phyloP scores from a whole-genome alignment of 1,140 invertebrate genomes.

The Dreissena rostriformis region DNA sequence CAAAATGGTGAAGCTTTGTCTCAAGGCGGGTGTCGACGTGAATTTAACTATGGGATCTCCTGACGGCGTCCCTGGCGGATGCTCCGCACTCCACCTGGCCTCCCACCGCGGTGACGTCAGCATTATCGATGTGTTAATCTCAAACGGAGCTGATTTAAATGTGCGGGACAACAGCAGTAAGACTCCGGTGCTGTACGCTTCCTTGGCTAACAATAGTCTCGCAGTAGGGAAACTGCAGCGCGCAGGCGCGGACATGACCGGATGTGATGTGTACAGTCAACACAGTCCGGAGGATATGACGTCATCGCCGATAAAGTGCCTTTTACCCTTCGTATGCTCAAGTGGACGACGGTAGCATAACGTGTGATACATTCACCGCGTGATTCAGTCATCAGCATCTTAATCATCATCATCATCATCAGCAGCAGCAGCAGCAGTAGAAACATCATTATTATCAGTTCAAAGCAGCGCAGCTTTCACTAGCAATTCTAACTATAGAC shows the following conservation, averaged over 20 bases:
- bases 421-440: too few species aligned
- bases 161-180: constrained; percentile 54
- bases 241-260: constrained; percentile 66
- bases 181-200: constrained; percentile 71
- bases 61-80: constrained; percentile 68
- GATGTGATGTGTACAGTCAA: constrained; percentile 19
- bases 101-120: constrained; percentile 74
- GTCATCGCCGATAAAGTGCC: constrained; percentile 47
- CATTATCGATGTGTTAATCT: constrained; percentile 67
- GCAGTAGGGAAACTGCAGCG: constrained; percentile 67
- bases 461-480: too few species aligned
- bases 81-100: constrained; percentile 71
- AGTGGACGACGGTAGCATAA: constrained; percentile 39
- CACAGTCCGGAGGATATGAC: constrained; percentile 15
- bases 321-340: constrained; percentile 50
- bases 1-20: constrained; percentile 70
- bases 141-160: constrained; percentile 62
- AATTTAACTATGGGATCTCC: constrained; percentile 72
- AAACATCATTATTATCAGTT: too few species aligned
- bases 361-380: too few species aligned
- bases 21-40: constrained; percentile 67
- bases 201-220: constrained; percentile 61
- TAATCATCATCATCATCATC: too few species aligned
- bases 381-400: too few species aligned
- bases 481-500: too few species aligned